phyloP scores from a whole-genome alignment of 1,140 invertebrate genomes.

The Nylanderia fulva region DNA sequence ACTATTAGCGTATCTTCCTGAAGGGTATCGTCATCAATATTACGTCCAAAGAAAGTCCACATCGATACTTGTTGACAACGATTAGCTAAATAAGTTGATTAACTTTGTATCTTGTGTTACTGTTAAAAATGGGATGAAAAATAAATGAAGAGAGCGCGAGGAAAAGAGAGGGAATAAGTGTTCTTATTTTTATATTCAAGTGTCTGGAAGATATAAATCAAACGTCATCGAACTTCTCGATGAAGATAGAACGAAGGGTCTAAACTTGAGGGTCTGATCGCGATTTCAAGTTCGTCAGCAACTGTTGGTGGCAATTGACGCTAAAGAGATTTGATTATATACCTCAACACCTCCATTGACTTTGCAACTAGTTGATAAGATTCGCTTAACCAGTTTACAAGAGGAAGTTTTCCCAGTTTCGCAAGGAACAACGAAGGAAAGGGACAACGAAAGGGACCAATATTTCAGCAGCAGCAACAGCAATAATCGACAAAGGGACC shows the following conservation, averaged over 20 bases:
- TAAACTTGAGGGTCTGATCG: slow-evolving; percentile 11
- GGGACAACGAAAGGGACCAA: slow-evolving; percentile 39
- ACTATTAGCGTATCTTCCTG: slow-evolving; percentile 3
- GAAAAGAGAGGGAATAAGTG: too few species aligned
- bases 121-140: too few species aligned
- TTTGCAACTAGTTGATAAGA: slow-evolving; percentile 41
- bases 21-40: neutral
- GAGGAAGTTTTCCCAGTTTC: slow-evolving; percentile 16
- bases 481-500: slow-evolving; percentile 58
- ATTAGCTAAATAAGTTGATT: neutral
- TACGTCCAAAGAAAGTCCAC: neutral
- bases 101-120: too few species aligned
- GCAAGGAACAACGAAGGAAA: slow-evolving; percentile 29
- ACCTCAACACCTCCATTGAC: neutral
- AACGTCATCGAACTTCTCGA: neutral
- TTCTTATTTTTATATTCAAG: slow-evolving; percentile 2
- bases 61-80: neutral
- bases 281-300: neutral
- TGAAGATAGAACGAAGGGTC: neutral
- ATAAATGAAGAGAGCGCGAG: too few species aligned
- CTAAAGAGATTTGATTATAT: slow-evolving; percentile 26
- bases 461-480: slow-evolving; percentile 37
- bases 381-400: slow-evolving; percentile 11
- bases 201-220: neutral
- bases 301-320: neutral